These are phyloP conservation scores for Acleris cristana DNA, from an alignment of 2,888 invertebrate species.

Conservation along the genomic window DNA sequence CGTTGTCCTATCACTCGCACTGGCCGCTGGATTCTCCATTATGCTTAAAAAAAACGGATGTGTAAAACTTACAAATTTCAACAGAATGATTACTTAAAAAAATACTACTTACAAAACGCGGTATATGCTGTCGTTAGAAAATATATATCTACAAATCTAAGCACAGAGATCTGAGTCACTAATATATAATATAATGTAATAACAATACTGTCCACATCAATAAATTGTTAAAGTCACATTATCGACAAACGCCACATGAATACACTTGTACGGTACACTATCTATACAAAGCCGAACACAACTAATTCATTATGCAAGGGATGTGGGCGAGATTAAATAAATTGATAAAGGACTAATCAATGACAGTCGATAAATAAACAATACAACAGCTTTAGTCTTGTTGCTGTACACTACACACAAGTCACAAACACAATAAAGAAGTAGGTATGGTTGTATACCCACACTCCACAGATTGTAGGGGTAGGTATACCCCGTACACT, in stretches of 20 bases:
- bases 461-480: too few species aligned
- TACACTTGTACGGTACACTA: constrained; percentile 10
- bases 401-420: background rate
- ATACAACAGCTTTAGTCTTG: constrained; percentile 1
- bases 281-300: background rate
- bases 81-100: background rate
- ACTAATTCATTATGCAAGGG: constrained; percentile 8
- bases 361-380: constrained; percentile 27
- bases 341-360: constrained; percentile 22
- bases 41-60: constrained; percentile 38
- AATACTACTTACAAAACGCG: too few species aligned
- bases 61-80: background rate
- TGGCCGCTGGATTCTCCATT: constrained; percentile 67
- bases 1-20: constrained; percentile 52
- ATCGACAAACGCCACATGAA: constrained; percentile 27
- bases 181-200: constrained; percentile 28
- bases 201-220: constrained; percentile 15
- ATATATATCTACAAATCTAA: constrained; percentile 5
- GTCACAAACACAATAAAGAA: background rate
- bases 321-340: constrained; percentile 20
- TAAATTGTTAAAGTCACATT: constrained; percentile 31
- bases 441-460: too few species aligned
- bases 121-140: too few species aligned
- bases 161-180: constrained; percentile 13
- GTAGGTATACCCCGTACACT: too few species aligned